Conservation (phyloP, 1,140 invertebrate genomes). For the Wasmannia auropunctata region DNA sequence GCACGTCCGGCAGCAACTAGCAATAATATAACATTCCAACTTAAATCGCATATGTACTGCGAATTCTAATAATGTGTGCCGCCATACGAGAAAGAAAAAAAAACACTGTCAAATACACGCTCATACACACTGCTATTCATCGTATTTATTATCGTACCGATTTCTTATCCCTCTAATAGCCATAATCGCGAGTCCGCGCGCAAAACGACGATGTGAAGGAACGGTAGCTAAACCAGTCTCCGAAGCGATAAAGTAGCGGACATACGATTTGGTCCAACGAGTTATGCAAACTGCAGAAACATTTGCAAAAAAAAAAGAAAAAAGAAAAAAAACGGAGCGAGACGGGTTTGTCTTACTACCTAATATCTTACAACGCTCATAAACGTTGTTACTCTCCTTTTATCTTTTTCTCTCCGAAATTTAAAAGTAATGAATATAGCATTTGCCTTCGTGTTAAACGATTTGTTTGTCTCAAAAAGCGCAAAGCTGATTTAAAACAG, state of each 20-base stretch:
- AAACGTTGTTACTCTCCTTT: constrained; percentile 13
- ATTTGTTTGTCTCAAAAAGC: neutral
- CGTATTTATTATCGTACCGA: constrained; percentile 67
- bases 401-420: neutral
- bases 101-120: constrained; percentile 84
- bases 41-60: constrained; percentile 80
- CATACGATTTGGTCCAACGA: constrained; percentile 64
- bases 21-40: constrained; percentile 83
- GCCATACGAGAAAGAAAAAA: constrained; percentile 79
- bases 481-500: neutral
- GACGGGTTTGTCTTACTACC: constrained; percentile 38
- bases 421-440: constrained; percentile 2
- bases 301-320: constrained; percentile 13
- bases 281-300: constrained; percentile 61
- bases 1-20: constrained; percentile 80
- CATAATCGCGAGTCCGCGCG: constrained; percentile 20
- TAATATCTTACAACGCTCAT: constrained; percentile 31
- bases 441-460: too few relatives aligned
- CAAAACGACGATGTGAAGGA: constrained; percentile 60
- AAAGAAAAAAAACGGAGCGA: constrained; percentile 7
- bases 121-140: constrained; percentile 83
- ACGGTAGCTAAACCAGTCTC: constrained; percentile 44
- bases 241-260: constrained; percentile 62
- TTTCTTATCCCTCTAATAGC: constrained; percentile 34
- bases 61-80: constrained; percentile 82